These are phyloP conservation scores for Sinodicranocentrus sp. DNA, from an alignment of 2,888 invertebrate species.

Conservation along the genomic window DNA sequence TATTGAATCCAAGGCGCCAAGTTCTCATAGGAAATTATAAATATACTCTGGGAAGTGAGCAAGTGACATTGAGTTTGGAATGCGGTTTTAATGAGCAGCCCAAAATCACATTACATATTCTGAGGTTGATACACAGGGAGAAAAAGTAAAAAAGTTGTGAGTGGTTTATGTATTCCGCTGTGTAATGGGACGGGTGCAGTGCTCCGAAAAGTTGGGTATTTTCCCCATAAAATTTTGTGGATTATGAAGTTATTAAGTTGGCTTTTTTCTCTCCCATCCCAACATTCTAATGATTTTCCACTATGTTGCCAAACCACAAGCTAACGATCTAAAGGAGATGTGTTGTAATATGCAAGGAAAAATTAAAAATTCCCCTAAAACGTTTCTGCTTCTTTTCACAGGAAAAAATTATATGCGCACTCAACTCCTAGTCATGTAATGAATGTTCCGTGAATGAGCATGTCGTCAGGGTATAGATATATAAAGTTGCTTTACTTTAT, in stretches of 20 bases:
- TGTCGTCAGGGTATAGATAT: constrained; percentile 31
- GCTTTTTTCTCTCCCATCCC: constrained; percentile 11
- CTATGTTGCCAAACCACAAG: neutral
- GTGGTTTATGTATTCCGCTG: constrained; percentile 9
- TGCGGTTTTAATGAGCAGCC: constrained; percentile 1
- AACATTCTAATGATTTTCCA: neutral
- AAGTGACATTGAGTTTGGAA: constrained; percentile 23
- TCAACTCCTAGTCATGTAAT: constrained; percentile 33
- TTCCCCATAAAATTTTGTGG: constrained; percentile 19
- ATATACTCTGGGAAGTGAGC: neutral
- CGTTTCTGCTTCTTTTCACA: constrained; percentile 17
- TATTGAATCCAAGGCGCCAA: no score
- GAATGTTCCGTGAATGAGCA: constrained; percentile 28
- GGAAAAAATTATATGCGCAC: no score
- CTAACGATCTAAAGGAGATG: neutral
- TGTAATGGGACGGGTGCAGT: neutral
- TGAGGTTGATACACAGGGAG: neutral
- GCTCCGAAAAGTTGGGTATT: no score
- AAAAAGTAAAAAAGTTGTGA: neutral
- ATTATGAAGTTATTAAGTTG: constrained; percentile 9
- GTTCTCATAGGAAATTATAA: neutral
- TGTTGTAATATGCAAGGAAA: neutral
- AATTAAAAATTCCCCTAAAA: constrained; percentile 64
- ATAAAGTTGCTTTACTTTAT: no score
- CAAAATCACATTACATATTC: neutral